phyloP scores from a whole-genome alignment of 37 sponge, comb jelly and placozoan genomes.

The Hormiphora californensis region DNA sequence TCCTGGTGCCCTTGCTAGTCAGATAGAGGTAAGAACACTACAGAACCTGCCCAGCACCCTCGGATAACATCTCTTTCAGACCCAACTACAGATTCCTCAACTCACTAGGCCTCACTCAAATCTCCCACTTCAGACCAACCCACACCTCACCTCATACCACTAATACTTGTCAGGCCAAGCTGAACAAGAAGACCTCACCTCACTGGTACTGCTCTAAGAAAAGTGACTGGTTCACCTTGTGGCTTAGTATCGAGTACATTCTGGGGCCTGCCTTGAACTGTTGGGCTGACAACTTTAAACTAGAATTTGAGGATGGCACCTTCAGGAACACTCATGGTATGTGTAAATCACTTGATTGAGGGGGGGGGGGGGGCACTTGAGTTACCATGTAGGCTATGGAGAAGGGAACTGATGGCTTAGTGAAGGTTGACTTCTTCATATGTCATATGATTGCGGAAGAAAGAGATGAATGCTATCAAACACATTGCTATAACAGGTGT shows the following conservation, averaged over 20 bases:
- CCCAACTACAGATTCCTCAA: too few relatives aligned
- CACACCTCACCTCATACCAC: too few relatives aligned
- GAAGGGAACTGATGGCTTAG: too few relatives aligned
- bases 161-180: neutral
- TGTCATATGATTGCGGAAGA: too few relatives aligned
- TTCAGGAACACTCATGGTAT: neutral
- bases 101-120: neutral
- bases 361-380: too few relatives aligned
- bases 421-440: too few relatives aligned
- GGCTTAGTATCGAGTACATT: neutral
- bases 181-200: neutral
- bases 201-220: conserved; percentile 23
- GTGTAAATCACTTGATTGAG: too few relatives aligned
- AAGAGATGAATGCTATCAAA: too few relatives aligned
- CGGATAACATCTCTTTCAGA: too few relatives aligned
- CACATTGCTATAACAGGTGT: conserved; percentile 20
- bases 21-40: conserved; percentile 13
- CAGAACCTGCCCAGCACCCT: too few relatives aligned
- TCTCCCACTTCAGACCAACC: neutral
- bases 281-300: conserved; percentile 30
- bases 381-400: too few relatives aligned
- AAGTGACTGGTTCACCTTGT: neutral
- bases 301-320: neutral
- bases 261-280: neutral
- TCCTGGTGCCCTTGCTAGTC: conserved; percentile 19